Evolutionary conservation across 2,888 invertebrate species (phyloP), one percentile per base, ranked within the genome.

Genomic region (Cordilura impudica): DNA sequence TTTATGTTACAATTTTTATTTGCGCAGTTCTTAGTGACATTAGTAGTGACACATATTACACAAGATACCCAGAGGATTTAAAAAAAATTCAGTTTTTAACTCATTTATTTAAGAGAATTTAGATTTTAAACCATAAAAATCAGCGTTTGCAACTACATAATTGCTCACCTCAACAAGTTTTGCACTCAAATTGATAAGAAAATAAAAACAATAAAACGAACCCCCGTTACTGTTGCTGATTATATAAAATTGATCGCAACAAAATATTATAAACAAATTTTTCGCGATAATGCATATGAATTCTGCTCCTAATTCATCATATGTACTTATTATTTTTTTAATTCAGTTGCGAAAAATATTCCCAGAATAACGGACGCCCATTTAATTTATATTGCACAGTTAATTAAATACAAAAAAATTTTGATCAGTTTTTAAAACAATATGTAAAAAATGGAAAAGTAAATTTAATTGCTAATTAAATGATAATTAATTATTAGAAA

Each of bases 391-490:
- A 21, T 23, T 43, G n/a, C 31, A 63, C 4, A n/a, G 3, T n/a
- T 26, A n/a, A n/a, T 35, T 39, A 39, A 1, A 39, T 4, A n/a
- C n/a, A 26, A 39, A 39, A 39, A 0, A 39, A 39, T 12, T 12
- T 1, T 4, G 35, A 12, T 3, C 12, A 39, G 12, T n/a, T 10
- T 31, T 39, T n/a, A n/a, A 3, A 39, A 39, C 35, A 2, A 39
- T 39, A 39, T 58, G n/a, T 31, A 31, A 47, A 43, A 61, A 81
- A 79, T 83, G 83, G 81, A 66, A 81, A 83, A 83, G 81, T 83
- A 81, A 79, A 80, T 58, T 65, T n/a, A 56, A 49, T 23, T n/a
- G n/a, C n/a, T n/a, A n/a, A n/a, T n/a, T n/a, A n/a, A n/a, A n/a
- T n/a, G n/a, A n/a, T n/a, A n/a, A n/a, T n/a, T n/a, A n/a, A n/a